Conservation (phyloP, 2,113 vertebrate species). For the Sinocyclocheilus maitianheensis region DNA sequence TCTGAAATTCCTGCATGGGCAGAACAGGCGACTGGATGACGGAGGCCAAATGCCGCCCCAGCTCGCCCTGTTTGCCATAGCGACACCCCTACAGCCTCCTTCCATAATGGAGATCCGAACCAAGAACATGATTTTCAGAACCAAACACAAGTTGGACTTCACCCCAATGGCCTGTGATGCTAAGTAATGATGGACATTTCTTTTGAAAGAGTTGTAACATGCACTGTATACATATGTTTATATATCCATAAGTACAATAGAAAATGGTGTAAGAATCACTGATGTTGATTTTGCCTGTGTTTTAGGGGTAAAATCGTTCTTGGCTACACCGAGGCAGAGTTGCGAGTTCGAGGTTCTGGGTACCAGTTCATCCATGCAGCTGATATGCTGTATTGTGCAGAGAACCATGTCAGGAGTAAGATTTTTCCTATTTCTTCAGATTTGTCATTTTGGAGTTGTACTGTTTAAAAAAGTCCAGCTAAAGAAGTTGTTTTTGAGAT, state of each 20-base stretch:
- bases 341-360: conserved; percentile 61
- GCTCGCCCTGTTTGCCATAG: conserved; percentile 72
- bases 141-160: conserved; percentile 78
- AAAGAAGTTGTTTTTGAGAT: background rate
- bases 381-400: conserved; percentile 69
- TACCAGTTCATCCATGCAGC: conserved; percentile 71
- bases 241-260: background rate
- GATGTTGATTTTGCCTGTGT: conserved; percentile 11
- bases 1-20: conserved; percentile 71
- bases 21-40: conserved; percentile 62
- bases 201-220: background rate
- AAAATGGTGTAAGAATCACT: background rate
- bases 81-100: conserved; percentile 69
- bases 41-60: conserved; percentile 62
- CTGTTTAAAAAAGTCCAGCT: background rate
- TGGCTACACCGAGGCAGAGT: conserved; percentile 67
- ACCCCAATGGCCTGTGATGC: conserved; percentile 73
- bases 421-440: background rate
- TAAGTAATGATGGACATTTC: conserved; percentile 62
- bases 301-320: conserved; percentile 65
- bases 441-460: background rate
- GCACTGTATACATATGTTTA: background rate
- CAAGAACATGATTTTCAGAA: conserved; percentile 76
- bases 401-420: conserved; percentile 69
- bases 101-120: conserved; percentile 73